Conservation (phyloP, 37 sponge, comb jelly and placozoan genomes). For the Crambe crambe region DNA sequence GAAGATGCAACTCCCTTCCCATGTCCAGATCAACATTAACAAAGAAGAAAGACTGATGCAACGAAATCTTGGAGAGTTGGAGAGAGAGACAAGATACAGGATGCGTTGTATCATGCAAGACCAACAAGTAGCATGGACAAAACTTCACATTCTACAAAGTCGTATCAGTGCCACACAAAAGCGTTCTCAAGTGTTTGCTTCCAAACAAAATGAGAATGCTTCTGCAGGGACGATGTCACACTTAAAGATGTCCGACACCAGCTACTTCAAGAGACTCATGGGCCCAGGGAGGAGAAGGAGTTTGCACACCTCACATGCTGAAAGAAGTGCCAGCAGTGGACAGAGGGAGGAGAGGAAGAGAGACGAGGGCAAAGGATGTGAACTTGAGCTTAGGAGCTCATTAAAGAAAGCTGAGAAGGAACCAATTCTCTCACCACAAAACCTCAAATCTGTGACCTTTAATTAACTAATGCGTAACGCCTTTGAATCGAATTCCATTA, state of each 20-base stretch:
- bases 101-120: background rate
- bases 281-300: background rate
- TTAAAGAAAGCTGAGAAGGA: background rate
- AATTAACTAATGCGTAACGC: too few species aligned
- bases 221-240: background rate
- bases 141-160: background rate
- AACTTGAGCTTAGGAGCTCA: background rate
- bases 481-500: too few species aligned
- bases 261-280: background rate
- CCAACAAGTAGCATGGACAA: constrained; percentile 5
- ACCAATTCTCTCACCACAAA: background rate
- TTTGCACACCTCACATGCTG: background rate
- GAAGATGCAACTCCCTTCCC: background rate
- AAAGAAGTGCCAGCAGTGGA: too few species aligned
- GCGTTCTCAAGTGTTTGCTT: background rate
- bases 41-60: constrained; percentile 9
- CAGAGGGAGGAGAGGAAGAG: too few species aligned
- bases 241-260: background rate
- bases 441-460: too few species aligned
- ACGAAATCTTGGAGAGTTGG: background rate
- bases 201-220: too few species aligned
- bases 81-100: constrained; percentile 1
- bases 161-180: background rate
- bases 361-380: too few species aligned
- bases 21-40: constrained; percentile 15